phyloP scores from a whole-genome alignment of 2,888 invertebrate genomes.

The Chesias legatella region DNA sequence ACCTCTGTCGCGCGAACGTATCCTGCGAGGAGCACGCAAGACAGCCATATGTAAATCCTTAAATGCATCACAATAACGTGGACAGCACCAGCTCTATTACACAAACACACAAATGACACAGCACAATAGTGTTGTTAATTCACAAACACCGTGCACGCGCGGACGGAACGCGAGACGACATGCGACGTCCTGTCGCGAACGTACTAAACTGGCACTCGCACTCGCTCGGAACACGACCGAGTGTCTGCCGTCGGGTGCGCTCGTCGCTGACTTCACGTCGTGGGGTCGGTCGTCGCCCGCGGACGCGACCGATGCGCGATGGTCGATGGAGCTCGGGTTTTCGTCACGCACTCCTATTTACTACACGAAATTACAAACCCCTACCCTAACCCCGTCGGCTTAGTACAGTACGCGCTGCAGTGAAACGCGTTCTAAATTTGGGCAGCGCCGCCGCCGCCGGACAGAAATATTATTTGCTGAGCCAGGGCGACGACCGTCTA shows the following conservation, averaged over 20 bases:
- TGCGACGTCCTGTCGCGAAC: constrained; percentile 55
- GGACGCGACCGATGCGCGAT: constrained; percentile 58
- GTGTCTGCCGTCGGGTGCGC: constrained; percentile 26
- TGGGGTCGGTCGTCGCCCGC: constrained; percentile 53
- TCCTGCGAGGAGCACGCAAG: constrained; percentile 86
- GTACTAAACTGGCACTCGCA: constrained; percentile 75
- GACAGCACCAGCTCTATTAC: constrained; percentile 62
- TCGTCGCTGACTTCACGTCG: constrained; percentile 58
- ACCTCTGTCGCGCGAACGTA: constrained; percentile 88
- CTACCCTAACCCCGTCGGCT: constrained; percentile 24
- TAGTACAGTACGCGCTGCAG: constrained; percentile 25
- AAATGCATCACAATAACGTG: constrained; percentile 85
- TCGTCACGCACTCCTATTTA: constrained; percentile 69
- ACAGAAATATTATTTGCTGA: constrained; percentile 57
- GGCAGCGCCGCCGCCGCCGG: constrained; percentile 37
- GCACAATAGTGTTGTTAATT: constrained; percentile 75
- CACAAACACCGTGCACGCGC: constrained; percentile 74
- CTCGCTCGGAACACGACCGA: constrained; percentile 48
- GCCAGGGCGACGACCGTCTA: constrained; percentile 57
- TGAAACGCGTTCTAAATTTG: constrained; percentile 54
- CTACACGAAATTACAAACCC: constrained; percentile 47
- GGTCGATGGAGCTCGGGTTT: constrained; percentile 69
- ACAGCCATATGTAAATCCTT: constrained; percentile 87
- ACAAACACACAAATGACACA: constrained; percentile 71
- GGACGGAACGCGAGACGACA: constrained; percentile 63